Conservation (phyloP, 2,797 vertebrate genomes). For the Notolepis coatsorum region DNA sequence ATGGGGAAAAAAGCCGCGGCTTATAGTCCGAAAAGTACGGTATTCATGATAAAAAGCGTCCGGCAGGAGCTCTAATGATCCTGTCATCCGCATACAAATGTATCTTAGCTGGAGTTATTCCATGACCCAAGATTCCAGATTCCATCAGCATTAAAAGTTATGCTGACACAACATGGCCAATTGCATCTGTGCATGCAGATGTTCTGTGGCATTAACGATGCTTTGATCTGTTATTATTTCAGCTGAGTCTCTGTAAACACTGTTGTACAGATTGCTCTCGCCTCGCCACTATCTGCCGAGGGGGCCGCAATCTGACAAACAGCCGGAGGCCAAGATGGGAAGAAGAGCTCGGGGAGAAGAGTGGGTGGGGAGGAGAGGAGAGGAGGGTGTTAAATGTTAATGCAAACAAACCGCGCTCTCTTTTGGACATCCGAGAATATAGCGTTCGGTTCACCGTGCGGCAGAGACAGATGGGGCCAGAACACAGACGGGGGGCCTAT, state of each 20-base stretch:
- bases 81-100: too few species aligned
- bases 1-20: too few species aligned
- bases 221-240: neutral
- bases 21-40: too few species aligned
- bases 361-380: neutral
- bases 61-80: too few species aligned
- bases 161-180: neutral
- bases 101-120: too few species aligned
- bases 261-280: neutral
- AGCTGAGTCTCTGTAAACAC: neutral
- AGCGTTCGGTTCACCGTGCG: too few species aligned
- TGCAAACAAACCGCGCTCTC: too few species aligned
- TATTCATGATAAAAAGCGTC: too few species aligned
- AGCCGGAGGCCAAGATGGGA: neutral
- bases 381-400: neutral
- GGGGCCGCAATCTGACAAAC: conserved; percentile 4
- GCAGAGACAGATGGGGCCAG: conserved; percentile 12
- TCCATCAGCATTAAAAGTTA: too few species aligned
- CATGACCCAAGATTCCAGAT: too few species aligned
- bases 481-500: neutral
- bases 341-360: neutral
- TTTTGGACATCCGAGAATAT: too few species aligned
- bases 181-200: neutral
- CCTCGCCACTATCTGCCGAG: neutral
- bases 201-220: neutral